These are phyloP conservation scores for Ariolimax columbianus DNA, from an alignment of 2,888 invertebrate species.

Conservation along the genomic window DNA sequence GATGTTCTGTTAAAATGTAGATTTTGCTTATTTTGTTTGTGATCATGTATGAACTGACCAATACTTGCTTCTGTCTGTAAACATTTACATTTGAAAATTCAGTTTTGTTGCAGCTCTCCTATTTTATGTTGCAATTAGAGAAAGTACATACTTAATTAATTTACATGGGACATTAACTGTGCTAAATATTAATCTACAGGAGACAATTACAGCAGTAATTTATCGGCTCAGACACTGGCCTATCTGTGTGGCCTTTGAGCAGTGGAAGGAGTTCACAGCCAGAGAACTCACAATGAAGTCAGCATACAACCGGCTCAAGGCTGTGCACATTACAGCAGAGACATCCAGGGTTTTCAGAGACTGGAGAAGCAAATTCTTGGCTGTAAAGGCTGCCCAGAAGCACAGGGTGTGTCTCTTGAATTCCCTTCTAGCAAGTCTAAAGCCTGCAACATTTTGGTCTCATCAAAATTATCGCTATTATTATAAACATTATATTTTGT, in stretches of 20 bases:
- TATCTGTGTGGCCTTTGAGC: slow-evolving; percentile 67
- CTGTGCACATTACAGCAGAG: slow-evolving; percentile 53
- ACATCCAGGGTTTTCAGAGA: slow-evolving; percentile 55
- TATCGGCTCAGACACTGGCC: slow-evolving; percentile 67
- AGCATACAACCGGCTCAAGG: slow-evolving; percentile 57
- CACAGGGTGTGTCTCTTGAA: slow-evolving; percentile 29
- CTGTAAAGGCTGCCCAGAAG: slow-evolving; percentile 13
- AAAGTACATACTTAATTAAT: too few species aligned
- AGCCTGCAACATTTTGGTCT: background rate
- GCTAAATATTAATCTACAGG: slow-evolving; percentile 54
- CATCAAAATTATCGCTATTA: too few species aligned
- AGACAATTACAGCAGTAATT: slow-evolving; percentile 61
- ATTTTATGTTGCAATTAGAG: too few species aligned
- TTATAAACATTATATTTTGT: too few species aligned
- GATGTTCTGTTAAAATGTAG: too few species aligned
- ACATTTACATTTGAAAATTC: too few species aligned
- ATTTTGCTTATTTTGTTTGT: too few species aligned
- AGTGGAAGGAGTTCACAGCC: slow-evolving; percentile 67
- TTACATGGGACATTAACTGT: background rate
- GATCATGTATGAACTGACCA: too few species aligned
- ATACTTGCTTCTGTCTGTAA: too few species aligned
- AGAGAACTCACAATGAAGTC: slow-evolving; percentile 62
- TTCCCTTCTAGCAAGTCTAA: too few species aligned
- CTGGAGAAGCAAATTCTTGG: slow-evolving; percentile 56
- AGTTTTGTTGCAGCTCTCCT: too few species aligned